phyloP scores from a whole-genome alignment of 2,888 invertebrate genomes.

The Orgyia antiqua region DNA sequence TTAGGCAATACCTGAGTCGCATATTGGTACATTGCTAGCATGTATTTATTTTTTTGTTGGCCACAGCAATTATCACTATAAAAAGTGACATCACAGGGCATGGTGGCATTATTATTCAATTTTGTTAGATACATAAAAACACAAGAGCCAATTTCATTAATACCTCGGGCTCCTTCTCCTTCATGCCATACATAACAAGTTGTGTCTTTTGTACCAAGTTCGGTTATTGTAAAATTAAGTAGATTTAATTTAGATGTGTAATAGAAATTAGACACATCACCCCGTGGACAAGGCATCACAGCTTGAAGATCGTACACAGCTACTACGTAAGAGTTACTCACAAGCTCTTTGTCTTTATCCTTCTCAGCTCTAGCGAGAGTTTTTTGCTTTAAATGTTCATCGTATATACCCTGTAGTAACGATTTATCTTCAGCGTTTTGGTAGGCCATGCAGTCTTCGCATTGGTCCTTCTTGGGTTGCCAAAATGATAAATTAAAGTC shows the following conservation, averaged over 20 bases:
- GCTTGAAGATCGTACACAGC: conserved; percentile 32
- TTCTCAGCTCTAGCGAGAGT: no score
- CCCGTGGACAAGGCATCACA: conserved; percentile 33
- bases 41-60: conserved; percentile 13
- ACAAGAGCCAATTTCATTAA: no score
- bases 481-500: conserved; percentile 15
- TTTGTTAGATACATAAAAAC: no score
- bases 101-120: no score
- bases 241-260: conserved; percentile 32
- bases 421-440: neutral
- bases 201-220: no score
- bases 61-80: no score
- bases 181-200: no score
- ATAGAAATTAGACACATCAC: conserved; percentile 30
- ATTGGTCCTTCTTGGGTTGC: conserved; percentile 14
- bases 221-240: conserved; percentile 31
- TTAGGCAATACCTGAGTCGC: conserved; percentile 3
- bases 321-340: no score
- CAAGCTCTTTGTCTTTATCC: no score
- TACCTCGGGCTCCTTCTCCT: no score
- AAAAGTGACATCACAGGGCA: no score
- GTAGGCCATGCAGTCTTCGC: conserved; percentile 8
- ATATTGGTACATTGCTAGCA: conserved; percentile 8
- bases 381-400: neutral
- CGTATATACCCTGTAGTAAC: neutral